Evolutionary conservation across 2,888 invertebrate genomes (phyloP), one percentile per base, ranked within the genome.

Genomic region (Caenorhabditis panamensis): DNA sequence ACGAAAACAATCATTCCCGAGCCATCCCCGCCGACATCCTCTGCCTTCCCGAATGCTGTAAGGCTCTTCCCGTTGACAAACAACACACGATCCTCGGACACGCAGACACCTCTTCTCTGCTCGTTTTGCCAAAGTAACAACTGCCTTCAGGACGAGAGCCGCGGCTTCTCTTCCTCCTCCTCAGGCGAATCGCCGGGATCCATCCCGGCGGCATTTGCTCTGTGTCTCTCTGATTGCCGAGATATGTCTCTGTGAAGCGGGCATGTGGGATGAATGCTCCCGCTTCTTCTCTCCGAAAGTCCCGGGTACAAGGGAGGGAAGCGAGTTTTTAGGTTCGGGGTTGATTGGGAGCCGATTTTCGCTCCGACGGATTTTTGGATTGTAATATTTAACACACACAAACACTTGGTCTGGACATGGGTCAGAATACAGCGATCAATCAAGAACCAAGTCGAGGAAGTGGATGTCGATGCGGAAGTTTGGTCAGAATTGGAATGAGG

Each of bases 81-180:
- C 49, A 68, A 26, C 13, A 5, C 22, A 13, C 24, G 24, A 37
- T 36, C 49, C 47, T 18, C 20, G 2, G 67, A 56, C 22, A 66
- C 64, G 53, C 62, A 62, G 62, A 53, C 47, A 26, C 8, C 36
- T 41, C 41, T 41, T 41, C 41, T 41, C 41, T 22, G 8, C 18
- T 20, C 44, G 28, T 20, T 49, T 71, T 61, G 62, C 63, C 71
- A 72, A 64, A 72, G 64, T 64, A 72, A 64, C 64, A 72, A 72
- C 72, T 64, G 63, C 62, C 24, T 56, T 41, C n/a, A n/a, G n/a
- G n/a, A n/a, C n/a, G n/a, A n/a, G n/a, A n/a, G n/a, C n/a, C 49
- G 53, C 67, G 26, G 5, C 44, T 20, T 24, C 28, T 31, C 41
- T 5, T 37, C n/a, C 53, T 64, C 72, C 20, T 20, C 58, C 36